These are phyloP conservation scores for Heliconius sara DNA, from an alignment of 2,888 invertebrate genomes.

Conservation along the genomic window DNA sequence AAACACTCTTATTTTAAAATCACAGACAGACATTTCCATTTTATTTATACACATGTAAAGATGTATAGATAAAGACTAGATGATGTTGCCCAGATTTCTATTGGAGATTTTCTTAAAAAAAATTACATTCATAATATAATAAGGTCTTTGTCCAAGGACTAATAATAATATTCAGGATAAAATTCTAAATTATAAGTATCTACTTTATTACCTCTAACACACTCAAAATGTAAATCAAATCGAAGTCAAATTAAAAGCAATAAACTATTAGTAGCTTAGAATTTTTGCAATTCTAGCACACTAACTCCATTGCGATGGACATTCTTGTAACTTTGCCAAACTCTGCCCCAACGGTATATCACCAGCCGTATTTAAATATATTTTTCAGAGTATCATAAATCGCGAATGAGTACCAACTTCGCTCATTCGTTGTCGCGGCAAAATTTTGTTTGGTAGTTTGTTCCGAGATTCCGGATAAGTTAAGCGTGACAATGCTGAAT, in stretches of 20 bases:
- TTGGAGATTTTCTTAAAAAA: neutral
- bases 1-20: too few species aligned
- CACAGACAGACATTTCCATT: too few species aligned
- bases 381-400: conserved; percentile 62
- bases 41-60: too few species aligned
- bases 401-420: conserved; percentile 59
- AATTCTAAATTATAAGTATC: neutral
- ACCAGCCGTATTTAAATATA: conserved; percentile 62
- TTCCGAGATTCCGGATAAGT: conserved; percentile 52
- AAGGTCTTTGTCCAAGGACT: too few species aligned
- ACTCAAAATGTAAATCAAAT: neutral
- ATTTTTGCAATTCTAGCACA: conserved; percentile 42
- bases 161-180: neutral
- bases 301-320: conserved; percentile 49
- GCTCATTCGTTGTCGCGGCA: conserved; percentile 54
- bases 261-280: conserved; percentile 37
- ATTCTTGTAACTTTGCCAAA: conserved; percentile 60
- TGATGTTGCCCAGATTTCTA: too few species aligned
- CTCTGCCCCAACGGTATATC: conserved; percentile 56
- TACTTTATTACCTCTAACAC: neutral
- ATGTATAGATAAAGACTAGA: too few species aligned
- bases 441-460: conserved; percentile 55
- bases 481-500: conserved; percentile 51
- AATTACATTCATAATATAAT: neutral
- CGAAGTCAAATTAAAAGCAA: conserved; percentile 31